Conservation (phyloP, 2,797 vertebrate species). For the Pseudomugil gertrudae region DNA sequence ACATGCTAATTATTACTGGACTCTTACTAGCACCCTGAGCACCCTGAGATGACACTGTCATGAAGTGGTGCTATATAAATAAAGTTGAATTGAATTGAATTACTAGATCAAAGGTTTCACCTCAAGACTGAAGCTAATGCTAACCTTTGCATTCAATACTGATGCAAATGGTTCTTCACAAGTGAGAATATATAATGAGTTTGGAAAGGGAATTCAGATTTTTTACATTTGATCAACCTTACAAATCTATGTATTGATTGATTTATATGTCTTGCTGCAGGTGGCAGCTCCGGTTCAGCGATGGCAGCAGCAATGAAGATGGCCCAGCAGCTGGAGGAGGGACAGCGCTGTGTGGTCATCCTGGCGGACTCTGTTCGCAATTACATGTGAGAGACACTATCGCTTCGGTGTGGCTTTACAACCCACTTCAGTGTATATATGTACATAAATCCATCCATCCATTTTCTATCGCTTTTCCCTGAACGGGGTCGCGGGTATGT, state of each 20-base stretch:
- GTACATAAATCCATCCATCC: no score
- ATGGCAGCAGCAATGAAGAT: slow-evolving; percentile 86
- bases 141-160: background rate
- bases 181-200: background rate
- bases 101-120: no score
- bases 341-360: slow-evolving; percentile 92
- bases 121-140: background rate
- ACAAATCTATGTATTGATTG: background rate
- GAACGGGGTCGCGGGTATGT: no score
- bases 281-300: slow-evolving; percentile 90
- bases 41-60: no score
- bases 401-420: background rate
- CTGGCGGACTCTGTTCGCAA: slow-evolving; percentile 91
- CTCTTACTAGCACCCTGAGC: no score
- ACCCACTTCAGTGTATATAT: no score
- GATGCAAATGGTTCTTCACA: background rate
- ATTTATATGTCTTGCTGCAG: slow-evolving; percentile 63
- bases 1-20: no score
- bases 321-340: slow-evolving; percentile 87
- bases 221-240: background rate
- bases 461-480: no score
- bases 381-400: slow-evolving; percentile 85
- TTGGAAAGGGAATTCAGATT: background rate
- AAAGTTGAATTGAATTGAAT: no score
- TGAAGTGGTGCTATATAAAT: no score